Conservation (phyloP, 2,888 invertebrate species). For the Calliphora vomitoria region DNA sequence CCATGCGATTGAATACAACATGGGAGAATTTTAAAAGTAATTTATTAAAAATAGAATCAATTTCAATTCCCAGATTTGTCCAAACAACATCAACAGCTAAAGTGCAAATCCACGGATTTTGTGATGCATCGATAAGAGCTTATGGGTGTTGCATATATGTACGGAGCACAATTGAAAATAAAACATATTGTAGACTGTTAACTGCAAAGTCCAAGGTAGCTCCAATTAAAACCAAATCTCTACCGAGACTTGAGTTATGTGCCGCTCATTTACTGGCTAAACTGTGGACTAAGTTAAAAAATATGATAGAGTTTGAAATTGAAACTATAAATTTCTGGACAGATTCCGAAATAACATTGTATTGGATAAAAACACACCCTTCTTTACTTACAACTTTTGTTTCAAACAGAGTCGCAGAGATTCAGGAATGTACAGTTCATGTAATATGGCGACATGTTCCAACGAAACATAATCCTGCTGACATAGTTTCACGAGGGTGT, state of each 20-base stretch:
- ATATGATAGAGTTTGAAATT: too few species aligned
- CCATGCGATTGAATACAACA: neutral
- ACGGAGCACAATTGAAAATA: neutral
- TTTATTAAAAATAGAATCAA: neutral
- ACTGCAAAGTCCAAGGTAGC: slow-evolving; percentile 6
- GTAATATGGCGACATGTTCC: neutral
- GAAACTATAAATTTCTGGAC: neutral
- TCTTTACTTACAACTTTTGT: slow-evolving; percentile 2
- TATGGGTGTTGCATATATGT: too few species aligned
- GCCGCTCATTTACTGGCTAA: neutral
- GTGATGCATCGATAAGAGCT: neutral
- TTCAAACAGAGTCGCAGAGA: slow-evolving; percentile 11
- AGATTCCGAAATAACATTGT: neutral
- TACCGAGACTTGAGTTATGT: too few species aligned
- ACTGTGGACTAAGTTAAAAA: neutral
- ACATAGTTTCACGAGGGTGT: neutral
- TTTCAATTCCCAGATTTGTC: neutral
- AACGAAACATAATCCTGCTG: slow-evolving; percentile 6
- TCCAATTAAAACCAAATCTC: neutral
- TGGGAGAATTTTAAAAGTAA: neutral
- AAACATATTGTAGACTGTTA: neutral
- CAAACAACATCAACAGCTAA: neutral
- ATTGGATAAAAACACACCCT: slow-evolving; percentile 7
- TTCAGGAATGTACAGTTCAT: neutral
- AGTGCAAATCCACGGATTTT: neutral